Evolutionary conservation across 2,113 vertebrate species (phyloP).

Genomic region (Ia io): DNA sequence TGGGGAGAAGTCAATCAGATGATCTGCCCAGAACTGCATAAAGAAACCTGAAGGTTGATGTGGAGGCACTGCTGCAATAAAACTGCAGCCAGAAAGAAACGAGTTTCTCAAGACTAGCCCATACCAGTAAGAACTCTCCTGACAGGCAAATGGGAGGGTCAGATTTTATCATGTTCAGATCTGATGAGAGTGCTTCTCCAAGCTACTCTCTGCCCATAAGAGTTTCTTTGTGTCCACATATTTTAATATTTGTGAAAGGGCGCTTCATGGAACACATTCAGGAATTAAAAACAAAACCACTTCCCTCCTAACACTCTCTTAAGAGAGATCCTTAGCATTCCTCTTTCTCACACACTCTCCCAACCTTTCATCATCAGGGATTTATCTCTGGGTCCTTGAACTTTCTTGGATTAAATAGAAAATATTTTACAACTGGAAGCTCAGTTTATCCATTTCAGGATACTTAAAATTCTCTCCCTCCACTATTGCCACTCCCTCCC

Average conservation of each 20-base stretch:
- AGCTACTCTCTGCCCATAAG: background rate
- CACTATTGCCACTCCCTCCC: too few relatives aligned
- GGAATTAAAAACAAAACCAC: background rate
- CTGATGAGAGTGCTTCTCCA: background rate
- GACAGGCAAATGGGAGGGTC: background rate
- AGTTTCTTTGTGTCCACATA: background rate
- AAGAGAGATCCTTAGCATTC: background rate
- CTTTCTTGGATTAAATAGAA: conserved; percentile 6
- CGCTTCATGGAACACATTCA: background rate
- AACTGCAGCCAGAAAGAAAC: background rate
- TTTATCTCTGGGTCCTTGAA: background rate
- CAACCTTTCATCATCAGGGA: background rate
- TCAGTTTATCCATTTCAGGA: background rate
- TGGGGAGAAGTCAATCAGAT: background rate
- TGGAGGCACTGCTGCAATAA: background rate
- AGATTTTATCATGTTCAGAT: background rate
- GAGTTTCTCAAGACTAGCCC: background rate
- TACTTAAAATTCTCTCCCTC: background rate
- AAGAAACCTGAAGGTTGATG: background rate
- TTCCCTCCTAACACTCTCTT: background rate
- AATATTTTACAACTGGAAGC: background rate
- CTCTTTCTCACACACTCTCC: background rate
- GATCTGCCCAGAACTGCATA: background rate
- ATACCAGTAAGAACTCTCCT: background rate
- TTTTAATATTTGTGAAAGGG: conserved; percentile 22